Evolutionary conservation across 1,140 invertebrate genomes (phyloP).

Genomic region (Stegodyphus mimosarum): DNA sequence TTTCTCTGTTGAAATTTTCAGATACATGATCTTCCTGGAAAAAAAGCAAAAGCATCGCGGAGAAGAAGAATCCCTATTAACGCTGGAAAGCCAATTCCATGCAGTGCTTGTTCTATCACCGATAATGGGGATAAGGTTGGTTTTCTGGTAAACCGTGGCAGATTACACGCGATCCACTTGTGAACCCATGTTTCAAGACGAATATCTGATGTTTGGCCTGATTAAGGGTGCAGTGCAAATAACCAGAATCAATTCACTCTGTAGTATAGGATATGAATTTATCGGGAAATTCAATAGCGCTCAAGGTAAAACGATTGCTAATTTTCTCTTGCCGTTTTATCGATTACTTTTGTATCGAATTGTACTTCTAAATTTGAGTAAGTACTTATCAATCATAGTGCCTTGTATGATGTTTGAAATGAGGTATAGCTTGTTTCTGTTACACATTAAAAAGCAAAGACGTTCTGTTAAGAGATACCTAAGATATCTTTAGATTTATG

Average conservation of each 20-base stretch:
- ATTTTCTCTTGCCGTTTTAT: conserved; percentile 34
- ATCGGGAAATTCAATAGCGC: conserved; percentile 37
- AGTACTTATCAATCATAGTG: too few relatives aligned
- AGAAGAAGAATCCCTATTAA: too few relatives aligned
- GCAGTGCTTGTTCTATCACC: conserved; percentile 17
- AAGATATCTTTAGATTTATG: too few relatives aligned
- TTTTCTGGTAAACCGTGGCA: conserved; percentile 15
- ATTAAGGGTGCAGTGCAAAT: conserved; percentile 27
- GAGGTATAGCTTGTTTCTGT: too few relatives aligned
- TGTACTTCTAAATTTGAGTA: too few relatives aligned
- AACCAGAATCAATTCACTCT: conserved; percentile 12
- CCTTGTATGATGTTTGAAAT: too few relatives aligned
- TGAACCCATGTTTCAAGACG: conserved; percentile 38
- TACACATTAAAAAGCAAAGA: too few relatives aligned
- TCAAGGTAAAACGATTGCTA: conserved; percentile 33
- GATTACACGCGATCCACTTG: conserved; percentile 32
- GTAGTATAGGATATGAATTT: conserved; percentile 39
- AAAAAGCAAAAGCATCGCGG: too few relatives aligned
- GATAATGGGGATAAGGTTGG: conserved; percentile 33
- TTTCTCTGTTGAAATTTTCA: too few relatives aligned
- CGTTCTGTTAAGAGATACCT: too few relatives aligned
- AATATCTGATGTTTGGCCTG: conserved; percentile 23
- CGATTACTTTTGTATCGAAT: background rate
- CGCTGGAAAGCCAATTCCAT: background rate
- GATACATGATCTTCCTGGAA: too few relatives aligned